Evolutionary conservation across 2,888 invertebrate genomes (phyloP).

Genomic region (Plagodis dolabraria): DNA sequence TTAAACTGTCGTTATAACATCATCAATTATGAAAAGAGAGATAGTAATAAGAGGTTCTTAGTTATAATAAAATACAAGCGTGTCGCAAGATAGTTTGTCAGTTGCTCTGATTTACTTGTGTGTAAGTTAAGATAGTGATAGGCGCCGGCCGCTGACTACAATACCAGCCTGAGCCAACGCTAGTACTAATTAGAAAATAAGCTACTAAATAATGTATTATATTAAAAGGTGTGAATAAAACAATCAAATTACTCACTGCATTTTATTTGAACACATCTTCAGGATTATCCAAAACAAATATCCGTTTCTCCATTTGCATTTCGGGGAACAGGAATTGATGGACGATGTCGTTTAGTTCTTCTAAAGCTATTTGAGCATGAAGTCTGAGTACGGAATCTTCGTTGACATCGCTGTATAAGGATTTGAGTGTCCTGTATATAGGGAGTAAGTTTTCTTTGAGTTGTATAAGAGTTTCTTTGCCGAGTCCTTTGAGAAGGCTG

Average conservation of each 20-base stretch:
- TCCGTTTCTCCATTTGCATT: slow-evolving; percentile 84
- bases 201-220: slow-evolving; percentile 1
- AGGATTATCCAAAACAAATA: slow-evolving; percentile 56
- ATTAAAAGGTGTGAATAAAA: slow-evolving; percentile 34
- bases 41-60: too few species aligned
- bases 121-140: too few species aligned
- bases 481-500: slow-evolving; percentile 90
- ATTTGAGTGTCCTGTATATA: slow-evolving; percentile 89
- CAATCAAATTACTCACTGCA: slow-evolving; percentile 27
- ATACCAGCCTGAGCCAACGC: background rate
- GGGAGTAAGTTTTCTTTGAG: slow-evolving; percentile 88
- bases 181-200: background rate
- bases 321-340: slow-evolving; percentile 85
- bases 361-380: slow-evolving; percentile 91
- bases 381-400: slow-evolving; percentile 88
- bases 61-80: too few species aligned
- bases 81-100: too few species aligned
- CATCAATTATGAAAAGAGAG: too few species aligned
- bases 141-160: too few species aligned
- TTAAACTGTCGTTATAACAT: too few species aligned
- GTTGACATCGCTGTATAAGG: slow-evolving; percentile 84
- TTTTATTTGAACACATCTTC: slow-evolving; percentile 43
- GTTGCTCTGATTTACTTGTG: too few species aligned
- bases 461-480: slow-evolving; percentile 87
- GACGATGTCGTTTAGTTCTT: slow-evolving; percentile 90